Conservation (phyloP, 1,140 invertebrate species). For the Pantala flavescens region DNA sequence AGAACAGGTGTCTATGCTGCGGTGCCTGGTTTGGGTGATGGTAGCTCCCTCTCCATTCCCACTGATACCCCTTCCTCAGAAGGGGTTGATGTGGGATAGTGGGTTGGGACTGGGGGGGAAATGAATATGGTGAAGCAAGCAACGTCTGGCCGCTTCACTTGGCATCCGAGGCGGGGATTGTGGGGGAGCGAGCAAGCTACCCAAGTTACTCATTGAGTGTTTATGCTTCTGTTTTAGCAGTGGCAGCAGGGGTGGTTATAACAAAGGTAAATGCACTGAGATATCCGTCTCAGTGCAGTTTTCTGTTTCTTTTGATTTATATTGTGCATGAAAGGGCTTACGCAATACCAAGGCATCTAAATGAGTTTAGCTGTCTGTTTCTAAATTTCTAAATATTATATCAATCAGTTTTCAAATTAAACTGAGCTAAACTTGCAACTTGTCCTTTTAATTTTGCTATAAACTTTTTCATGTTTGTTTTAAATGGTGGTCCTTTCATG, state of each 20-base stretch:
- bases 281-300: slow-evolving; percentile 16
- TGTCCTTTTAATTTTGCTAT: background rate
- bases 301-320: slow-evolving; percentile 18
- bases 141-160: background rate
- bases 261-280: slow-evolving; percentile 28
- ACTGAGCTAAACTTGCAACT: background rate
- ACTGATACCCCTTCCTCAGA: background rate
- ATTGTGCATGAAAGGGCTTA: slow-evolving; percentile 12
- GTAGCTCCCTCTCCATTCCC: background rate
- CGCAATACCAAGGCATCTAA: background rate
- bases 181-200: background rate
- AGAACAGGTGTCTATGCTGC: background rate
- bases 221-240: slow-evolving; percentile 27
- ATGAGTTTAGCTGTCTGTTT: background rate
- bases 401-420: background rate
- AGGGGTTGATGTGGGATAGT: background rate
- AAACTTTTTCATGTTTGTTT: background rate
- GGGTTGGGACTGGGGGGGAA: background rate
- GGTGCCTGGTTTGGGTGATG: background rate
- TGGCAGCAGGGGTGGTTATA: slow-evolving; percentile 27
- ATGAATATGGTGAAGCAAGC: background rate
- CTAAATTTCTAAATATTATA: background rate
- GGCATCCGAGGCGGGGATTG: slow-evolving; percentile 4
- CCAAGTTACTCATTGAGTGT: slow-evolving; percentile 15
- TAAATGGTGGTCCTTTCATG: slow-evolving; percentile 12